Conservation (phyloP, 1,140 invertebrate species). For the Lordiphosa stackelbergi region DNA sequence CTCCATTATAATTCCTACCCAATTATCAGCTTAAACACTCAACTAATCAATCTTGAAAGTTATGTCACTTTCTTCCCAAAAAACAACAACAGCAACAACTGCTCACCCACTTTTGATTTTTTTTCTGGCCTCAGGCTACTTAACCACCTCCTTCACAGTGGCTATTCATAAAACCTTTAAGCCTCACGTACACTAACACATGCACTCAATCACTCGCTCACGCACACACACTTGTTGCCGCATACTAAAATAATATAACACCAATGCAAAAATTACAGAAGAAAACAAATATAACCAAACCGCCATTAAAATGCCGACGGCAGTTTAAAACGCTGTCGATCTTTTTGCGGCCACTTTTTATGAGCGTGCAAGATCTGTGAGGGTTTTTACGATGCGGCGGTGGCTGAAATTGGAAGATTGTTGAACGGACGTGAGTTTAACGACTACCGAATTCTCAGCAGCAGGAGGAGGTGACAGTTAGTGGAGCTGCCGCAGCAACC, state of each 20-base stretch:
- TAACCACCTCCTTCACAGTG: constrained; percentile 16
- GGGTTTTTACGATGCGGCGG: constrained; percentile 50
- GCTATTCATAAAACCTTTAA: constrained; percentile 28
- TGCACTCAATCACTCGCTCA: background rate
- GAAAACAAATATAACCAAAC: constrained; percentile 20
- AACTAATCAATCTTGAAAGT: constrained; percentile 22
- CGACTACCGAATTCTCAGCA: constrained; percentile 64
- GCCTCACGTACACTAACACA: background rate
- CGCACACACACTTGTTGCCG: constrained; percentile 29
- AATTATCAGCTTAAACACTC: constrained; percentile 6
- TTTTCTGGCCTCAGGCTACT: constrained; percentile 33
- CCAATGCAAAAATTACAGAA: constrained; percentile 13
- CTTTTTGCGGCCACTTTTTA: constrained; percentile 61
- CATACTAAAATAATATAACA: constrained; percentile 29
- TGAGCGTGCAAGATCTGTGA: constrained; percentile 60
- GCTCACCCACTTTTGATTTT: constrained; percentile 16
- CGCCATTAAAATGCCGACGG: constrained; percentile 50
- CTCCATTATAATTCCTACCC: background rate
- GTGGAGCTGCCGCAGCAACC: constrained; percentile 3
- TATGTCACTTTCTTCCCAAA: constrained; percentile 46
- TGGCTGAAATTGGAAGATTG: constrained; percentile 27
- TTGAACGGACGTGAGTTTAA: constrained; percentile 34
- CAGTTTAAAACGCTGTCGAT: constrained; percentile 34
- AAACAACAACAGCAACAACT: constrained; percentile 7
- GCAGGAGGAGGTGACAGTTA: constrained; percentile 1